Percentiles rank a stretch among this genome's conserved stretches.
Evolutionary conservation across 2,797 vertebrate genomes (phyloP).

Genomic region (Adelosebastes latens): DNA sequence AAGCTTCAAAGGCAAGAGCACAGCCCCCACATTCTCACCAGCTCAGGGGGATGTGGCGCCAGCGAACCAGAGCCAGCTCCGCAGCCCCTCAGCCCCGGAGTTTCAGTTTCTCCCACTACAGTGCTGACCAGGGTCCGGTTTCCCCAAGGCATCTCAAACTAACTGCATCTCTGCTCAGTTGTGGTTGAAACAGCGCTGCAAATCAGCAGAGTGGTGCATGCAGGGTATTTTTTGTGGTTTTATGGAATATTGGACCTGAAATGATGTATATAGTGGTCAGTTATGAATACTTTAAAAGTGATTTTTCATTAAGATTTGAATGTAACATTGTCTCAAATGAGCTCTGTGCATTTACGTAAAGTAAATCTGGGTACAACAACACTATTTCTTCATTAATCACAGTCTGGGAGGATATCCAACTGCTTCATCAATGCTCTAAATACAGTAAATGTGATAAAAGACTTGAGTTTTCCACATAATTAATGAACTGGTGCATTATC

Average conservation of each 20-base stretch:
- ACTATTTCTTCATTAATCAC: conserved; percentile 43
- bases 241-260: conserved; percentile 13
- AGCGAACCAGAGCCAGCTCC: conserved; percentile 85
- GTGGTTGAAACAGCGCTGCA: conserved; percentile 31
- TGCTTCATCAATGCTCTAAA: conserved; percentile 56
- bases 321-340: not conserved
- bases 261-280: conserved; percentile 10
- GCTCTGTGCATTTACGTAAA: not conserved
- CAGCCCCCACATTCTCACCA: conserved; percentile 89
- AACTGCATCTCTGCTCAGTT: conserved; percentile 44
- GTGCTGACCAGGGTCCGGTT: conserved; percentile 74
- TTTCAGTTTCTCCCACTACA: conserved; percentile 75
- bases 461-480: conserved; percentile 45
- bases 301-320: conserved; percentile 26
- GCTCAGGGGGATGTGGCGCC: conserved; percentile 88
- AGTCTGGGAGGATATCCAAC: conserved; percentile 40
- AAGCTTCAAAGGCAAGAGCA: conserved; percentile 89
- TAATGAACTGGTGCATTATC: conserved; percentile 54
- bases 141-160: conserved; percentile 66
- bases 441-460: conserved; percentile 56
- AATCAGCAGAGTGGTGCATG: conserved; percentile 28
- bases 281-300: conserved; percentile 18
- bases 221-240: conserved; percentile 17
- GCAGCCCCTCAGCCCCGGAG: conserved; percentile 74
- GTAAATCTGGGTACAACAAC: conserved; percentile 27